These are phyloP conservation scores for Caradrina clavipalpis DNA, from an alignment of 2,888 invertebrate species.

Conservation along the genomic window DNA sequence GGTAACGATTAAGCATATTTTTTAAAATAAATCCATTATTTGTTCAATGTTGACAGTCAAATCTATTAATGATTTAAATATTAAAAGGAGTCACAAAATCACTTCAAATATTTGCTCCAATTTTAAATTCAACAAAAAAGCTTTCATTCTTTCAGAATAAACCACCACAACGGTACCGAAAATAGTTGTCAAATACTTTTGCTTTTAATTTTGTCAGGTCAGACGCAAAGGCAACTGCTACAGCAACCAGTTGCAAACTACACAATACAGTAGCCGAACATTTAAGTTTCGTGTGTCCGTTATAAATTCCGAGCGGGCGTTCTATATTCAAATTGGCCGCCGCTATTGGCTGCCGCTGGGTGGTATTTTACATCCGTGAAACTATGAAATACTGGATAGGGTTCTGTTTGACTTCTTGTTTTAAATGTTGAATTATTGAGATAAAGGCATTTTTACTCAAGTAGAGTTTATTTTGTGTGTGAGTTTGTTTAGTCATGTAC, in stretches of 20 bases:
- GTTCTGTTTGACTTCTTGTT: slow-evolving; percentile 21
- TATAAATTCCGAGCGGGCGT: slow-evolving; percentile 87
- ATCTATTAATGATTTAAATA: not conserved
- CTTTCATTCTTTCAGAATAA: not conserved
- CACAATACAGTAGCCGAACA: slow-evolving; percentile 69
- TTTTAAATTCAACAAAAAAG: slow-evolving; percentile 3
- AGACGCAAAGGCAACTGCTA: slow-evolving; percentile 11
- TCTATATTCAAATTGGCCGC: slow-evolving; percentile 90
- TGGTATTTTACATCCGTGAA: slow-evolving; percentile 74
- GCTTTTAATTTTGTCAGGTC: slow-evolving; percentile 17
- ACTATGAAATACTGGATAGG: slow-evolving; percentile 62
- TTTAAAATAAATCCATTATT: not conserved
- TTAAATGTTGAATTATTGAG: not conserved
- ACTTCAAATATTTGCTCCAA: not conserved
- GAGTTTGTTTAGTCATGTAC: too few relatives aligned
- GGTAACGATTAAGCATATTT: not conserved
- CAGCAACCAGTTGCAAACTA: slow-evolving; percentile 50
- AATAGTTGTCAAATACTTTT: slow-evolving; percentile 33
- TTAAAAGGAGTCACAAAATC: not conserved
- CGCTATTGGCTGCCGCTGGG: slow-evolving; percentile 83
- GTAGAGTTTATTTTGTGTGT: too few relatives aligned
- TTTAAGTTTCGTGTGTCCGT: slow-evolving; percentile 87
- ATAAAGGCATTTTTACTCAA: too few relatives aligned
- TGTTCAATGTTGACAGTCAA: not conserved
- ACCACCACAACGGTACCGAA: not conserved